Conservation (phyloP, 2,888 invertebrate species). For the Synergus itoensis region DNA sequence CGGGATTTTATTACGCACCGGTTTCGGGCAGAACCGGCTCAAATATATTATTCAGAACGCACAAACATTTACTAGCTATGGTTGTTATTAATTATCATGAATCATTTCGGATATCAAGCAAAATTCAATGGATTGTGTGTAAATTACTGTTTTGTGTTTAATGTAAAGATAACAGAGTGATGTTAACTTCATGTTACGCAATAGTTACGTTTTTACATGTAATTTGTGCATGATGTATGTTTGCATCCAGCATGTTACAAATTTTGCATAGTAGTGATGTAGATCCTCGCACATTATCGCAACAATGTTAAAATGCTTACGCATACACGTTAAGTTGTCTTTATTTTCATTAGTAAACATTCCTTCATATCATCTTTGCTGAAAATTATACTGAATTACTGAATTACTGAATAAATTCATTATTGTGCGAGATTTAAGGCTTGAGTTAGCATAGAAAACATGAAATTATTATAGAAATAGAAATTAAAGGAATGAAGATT, state of each 20-base stretch:
- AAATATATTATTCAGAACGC: not conserved
- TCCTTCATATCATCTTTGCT: no score
- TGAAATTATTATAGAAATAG: not conserved
- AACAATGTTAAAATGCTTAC: conserved; percentile 1
- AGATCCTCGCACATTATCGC: not conserved
- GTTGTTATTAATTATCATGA: not conserved
- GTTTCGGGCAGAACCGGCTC: no score
- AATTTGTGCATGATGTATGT: not conserved
- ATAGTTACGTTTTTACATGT: not conserved
- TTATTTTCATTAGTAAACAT: no score
- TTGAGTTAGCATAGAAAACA: not conserved
- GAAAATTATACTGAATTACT: no score
- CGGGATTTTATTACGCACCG: no score
- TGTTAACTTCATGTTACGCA: not conserved
- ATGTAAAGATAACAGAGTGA: not conserved
- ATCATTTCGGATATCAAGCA: not conserved
- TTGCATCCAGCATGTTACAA: not conserved
- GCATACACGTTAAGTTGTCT: not conserved
- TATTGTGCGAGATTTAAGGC: not conserved
- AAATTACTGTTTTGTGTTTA: no score
- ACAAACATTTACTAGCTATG: not conserved
- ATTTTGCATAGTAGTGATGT: not conserved
- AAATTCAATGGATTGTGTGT: no score
- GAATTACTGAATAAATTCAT: not conserved
- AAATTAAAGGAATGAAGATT: not conserved